Conservation (phyloP, 2,888 invertebrate genomes). For the Galeruca laticollis region DNA sequence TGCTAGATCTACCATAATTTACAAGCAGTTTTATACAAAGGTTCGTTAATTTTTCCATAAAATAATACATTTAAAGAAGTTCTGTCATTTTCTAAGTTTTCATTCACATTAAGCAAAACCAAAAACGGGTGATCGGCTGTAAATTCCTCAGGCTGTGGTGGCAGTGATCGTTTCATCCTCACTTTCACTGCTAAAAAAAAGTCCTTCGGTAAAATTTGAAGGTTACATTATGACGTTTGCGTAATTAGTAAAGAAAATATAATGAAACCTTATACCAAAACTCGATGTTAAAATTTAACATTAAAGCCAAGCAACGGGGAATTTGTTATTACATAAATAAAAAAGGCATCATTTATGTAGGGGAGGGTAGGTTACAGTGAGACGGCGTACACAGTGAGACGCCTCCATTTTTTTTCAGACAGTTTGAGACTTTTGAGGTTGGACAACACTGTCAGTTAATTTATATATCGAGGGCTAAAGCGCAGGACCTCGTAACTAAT, state of each 20-base stretch:
- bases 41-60: conserved; percentile 37
- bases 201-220: conserved; percentile 9
- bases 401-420: too few relatives aligned
- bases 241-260: background rate
- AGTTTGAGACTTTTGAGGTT: too few relatives aligned
- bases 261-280: background rate
- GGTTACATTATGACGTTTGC: background rate
- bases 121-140: conserved; percentile 56
- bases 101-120: conserved; percentile 41
- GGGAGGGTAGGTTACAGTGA: too few relatives aligned
- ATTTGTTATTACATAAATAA: too few relatives aligned
- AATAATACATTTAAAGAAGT: conserved; percentile 36
- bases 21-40: background rate
- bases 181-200: conserved; percentile 44
- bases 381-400: too few relatives aligned
- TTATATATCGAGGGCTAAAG: too few relatives aligned
- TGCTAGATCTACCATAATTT: too few relatives aligned
- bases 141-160: conserved; percentile 46
- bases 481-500: too few relatives aligned
- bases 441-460: too few relatives aligned
- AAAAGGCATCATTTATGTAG: too few relatives aligned
- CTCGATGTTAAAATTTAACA: too few relatives aligned
- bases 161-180: conserved; percentile 40
- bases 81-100: conserved; percentile 15
- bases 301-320: too few relatives aligned